A percentile compares a stretch with the other conserved stretches of the same genome.
Evolutionary conservation across 1,140 invertebrate genomes (phyloP).

Genomic region (Hermatobates lingyangjiaoensis): DNA sequence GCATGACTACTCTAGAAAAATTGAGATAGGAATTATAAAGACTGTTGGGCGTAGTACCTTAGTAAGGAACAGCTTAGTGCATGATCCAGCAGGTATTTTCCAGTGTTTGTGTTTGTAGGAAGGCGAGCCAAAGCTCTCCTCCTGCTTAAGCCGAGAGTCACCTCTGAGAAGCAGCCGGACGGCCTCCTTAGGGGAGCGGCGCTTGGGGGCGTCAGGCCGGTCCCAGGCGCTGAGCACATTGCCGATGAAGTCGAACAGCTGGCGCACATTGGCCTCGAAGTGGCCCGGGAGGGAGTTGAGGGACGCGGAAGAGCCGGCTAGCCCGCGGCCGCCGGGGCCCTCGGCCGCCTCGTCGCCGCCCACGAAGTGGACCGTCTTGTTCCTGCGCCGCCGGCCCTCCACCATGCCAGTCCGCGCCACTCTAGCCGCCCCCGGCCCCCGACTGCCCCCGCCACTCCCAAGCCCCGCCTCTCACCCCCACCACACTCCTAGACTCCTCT

Average conservation of each 20-base stretch:
- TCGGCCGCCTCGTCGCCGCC: constrained; percentile 35
- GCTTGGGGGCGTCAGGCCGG: constrained; percentile 5
- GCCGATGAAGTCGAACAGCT: constrained; percentile 55
- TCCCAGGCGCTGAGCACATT: constrained; percentile 22
- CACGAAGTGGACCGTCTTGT: constrained; percentile 56
- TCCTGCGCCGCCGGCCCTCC: constrained; percentile 33
- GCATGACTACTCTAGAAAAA: not conserved
- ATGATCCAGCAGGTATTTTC: constrained; percentile 47
- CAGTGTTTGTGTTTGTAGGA: constrained; percentile 39
- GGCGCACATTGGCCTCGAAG: constrained; percentile 39
- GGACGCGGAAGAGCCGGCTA: constrained; percentile 28
- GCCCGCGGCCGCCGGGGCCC: constrained; percentile 21
- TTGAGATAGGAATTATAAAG: not conserved
- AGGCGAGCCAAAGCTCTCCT: constrained; percentile 15
- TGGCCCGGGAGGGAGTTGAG: constrained; percentile 25
- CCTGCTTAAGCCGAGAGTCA: constrained; percentile 13
- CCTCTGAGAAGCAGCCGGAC: constrained; percentile 14
- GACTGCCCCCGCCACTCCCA: not conserved
- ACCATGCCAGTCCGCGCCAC: constrained; percentile 12
- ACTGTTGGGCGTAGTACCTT: constrained; percentile 40
- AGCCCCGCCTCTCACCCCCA: not conserved
- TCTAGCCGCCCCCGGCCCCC: constrained; percentile 12
- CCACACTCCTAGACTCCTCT: not conserved
- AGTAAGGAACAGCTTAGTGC: constrained; percentile 50
- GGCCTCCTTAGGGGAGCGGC: constrained; percentile 3